Percentiles rank a stretch among this genome's conserved stretches.
Evolutionary conservation across 2,888 invertebrate genomes (phyloP).

Genomic region (Dione juno): DNA sequence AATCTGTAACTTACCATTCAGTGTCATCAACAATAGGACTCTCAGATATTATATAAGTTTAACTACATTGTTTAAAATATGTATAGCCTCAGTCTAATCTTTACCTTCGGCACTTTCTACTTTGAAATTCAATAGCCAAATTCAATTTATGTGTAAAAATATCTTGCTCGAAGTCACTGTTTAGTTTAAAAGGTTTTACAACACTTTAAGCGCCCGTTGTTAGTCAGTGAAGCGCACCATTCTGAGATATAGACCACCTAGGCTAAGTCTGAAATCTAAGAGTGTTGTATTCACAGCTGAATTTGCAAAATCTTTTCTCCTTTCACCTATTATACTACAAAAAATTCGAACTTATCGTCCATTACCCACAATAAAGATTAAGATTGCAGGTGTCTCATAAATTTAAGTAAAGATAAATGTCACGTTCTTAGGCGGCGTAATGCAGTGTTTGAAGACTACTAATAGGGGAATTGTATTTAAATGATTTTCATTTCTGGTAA

Average conservation of each 20-base stretch:
- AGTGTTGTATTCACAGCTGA: neutral
- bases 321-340: neutral
- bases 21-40: no score
- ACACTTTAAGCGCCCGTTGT: neutral
- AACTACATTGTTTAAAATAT: no score
- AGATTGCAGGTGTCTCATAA: rapidly evolving
- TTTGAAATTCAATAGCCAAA: constrained; percentile 25
- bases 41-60: no score
- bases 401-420: no score
- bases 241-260: constrained; percentile 22
- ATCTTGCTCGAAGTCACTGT: constrained; percentile 7
- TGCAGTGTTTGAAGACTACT: no score
- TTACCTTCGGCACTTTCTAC: constrained; percentile 5
- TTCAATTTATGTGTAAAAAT: constrained; percentile 16
- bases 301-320: neutral
- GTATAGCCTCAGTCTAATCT: no score
- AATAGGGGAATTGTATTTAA: no score
- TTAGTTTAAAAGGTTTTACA: constrained; percentile 16
- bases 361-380: neutral
- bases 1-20: no score
- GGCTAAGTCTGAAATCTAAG: constrained; percentile 2
- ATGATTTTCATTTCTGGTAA: no score
- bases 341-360: neutral
- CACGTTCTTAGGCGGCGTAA: no score
- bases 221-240: constrained; percentile 14